These are phyloP conservation scores for human (Homo sapiens) DNA, from an alignment of 2,113 vertebrate species.

Conservation along the genomic window DNA sequence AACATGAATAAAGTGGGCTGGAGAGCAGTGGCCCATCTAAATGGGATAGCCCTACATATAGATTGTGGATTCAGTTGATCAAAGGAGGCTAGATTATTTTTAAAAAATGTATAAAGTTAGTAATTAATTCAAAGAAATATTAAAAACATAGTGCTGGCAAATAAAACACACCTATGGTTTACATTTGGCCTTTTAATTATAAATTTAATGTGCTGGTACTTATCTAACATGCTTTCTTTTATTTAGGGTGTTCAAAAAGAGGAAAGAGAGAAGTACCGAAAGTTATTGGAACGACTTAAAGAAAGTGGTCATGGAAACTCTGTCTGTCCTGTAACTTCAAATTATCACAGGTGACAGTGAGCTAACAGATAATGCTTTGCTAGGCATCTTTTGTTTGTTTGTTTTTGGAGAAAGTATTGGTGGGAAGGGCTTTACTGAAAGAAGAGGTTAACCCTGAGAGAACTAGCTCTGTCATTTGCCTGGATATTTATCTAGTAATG, in stretches of 20 bases:
- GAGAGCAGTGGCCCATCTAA: background rate
- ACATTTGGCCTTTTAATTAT: background rate
- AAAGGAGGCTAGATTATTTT: background rate
- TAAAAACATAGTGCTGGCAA: background rate
- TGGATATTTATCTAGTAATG: background rate
- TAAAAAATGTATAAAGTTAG: background rate
- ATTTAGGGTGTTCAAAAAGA: conserved; percentile 79
- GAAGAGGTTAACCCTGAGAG: background rate
- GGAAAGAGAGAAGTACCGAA: conserved; percentile 80
- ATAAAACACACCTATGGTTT: background rate
- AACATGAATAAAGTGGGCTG: background rate
- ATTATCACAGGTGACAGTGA: conserved; percentile 70
- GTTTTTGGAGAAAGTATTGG: background rate
- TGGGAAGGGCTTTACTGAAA: background rate
- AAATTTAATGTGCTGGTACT: background rate
- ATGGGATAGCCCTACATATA: background rate
- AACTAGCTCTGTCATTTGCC: background rate
- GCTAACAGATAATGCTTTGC: background rate
- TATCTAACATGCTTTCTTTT: conserved; percentile 22
- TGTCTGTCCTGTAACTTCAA: background rate
- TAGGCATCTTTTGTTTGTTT: background rate
- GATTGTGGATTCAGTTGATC: background rate
- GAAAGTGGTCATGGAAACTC: conserved; percentile 63
- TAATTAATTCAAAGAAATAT: conserved; percentile 30
- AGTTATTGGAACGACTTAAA: conserved; percentile 78